Conservation (phyloP, 2,113 vertebrate species). For the Amblyopsis rosae region DNA sequence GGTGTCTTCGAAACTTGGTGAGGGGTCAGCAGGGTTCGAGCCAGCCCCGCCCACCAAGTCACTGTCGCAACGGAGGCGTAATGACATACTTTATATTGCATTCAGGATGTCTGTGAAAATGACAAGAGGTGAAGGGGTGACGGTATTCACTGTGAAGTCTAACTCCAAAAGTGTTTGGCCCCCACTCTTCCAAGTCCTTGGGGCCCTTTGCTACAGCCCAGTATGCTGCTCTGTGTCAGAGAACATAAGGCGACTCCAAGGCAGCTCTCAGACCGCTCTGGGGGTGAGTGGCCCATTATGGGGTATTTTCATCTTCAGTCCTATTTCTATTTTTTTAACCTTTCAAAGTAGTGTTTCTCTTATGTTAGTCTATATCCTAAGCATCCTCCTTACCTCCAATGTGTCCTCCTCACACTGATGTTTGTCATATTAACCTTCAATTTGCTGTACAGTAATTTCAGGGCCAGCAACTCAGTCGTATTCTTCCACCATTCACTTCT, state of each 20-base stretch:
- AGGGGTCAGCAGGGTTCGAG: too few relatives aligned
- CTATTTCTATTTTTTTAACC: neutral
- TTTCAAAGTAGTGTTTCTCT: neutral
- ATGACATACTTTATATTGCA: neutral
- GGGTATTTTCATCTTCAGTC: neutral
- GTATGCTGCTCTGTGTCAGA: conserved; percentile 58
- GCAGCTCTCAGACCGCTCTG: conserved; percentile 36
- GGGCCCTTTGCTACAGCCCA: conserved; percentile 64
- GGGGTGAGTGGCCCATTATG: conserved; percentile 58
- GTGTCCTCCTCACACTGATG: too few relatives aligned
- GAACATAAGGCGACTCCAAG: conserved; percentile 27
- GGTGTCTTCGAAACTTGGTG: too few relatives aligned
- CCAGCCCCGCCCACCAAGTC: too few relatives aligned
- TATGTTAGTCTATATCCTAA: too few relatives aligned
- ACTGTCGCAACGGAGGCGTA: neutral
- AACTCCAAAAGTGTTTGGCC: conserved; percentile 55
- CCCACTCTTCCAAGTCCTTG: conserved; percentile 63
- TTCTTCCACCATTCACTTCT: too few relatives aligned
- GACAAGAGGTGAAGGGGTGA: conserved; percentile 53
- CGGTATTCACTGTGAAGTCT: conserved; percentile 57
- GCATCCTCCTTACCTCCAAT: too few relatives aligned
- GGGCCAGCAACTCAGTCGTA: too few relatives aligned
- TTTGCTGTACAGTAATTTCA: too few relatives aligned
- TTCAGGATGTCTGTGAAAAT: conserved; percentile 62
- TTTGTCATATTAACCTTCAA: too few relatives aligned